Base-by-base conservation (phyloP, 2,113 vertebrate genomes). In the Gnathonemus echidnorhynchus region DNA sequence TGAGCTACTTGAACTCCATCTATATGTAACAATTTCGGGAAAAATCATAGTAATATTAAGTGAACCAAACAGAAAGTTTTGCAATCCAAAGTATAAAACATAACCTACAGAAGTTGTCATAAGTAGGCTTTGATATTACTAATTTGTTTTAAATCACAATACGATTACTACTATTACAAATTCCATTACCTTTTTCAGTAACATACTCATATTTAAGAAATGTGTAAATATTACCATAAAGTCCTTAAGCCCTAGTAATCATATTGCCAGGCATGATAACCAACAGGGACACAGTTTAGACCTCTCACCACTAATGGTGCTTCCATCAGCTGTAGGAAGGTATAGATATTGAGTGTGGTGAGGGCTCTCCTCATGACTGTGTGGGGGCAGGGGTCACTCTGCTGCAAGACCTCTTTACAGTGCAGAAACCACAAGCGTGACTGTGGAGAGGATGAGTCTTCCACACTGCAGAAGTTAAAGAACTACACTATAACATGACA, bases 281-380 rank as follows among this genome's bases (percentile, higher is more conserved):
- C 19, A n/a, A 66, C 35, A 62, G 19, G 31, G 39, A 24, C 19
- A 62, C 53, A 19, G 49, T 13, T 9, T n/a, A 62, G 39, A 35
- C 39, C n/a, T 21, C 91, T 93, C 88, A 99, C 98, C 97, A 99
- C 93, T 1, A 98, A 91, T 0, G 98, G 97, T 46, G 97, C 96
- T 39, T 96, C 97, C 97, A 99, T 97, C 86, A 97, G 95, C 93
- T 98, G 98, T 91, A 99, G 95, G 94, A 98, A 98, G 39, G 94
- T 93, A 94, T 99, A 96, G 88, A 99, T 96, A 94, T 93, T 97
- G 90, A 99, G 94, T 19, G 97, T 95, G 17, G 97, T 96, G 91
- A 99, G 89, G 0, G 96, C 90, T 53, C 95, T 96, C 84, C 92
- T 96, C 96, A 98, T 95, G 6, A 91, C 93, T 0, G 97, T 98